A percentile compares a stretch with the other conserved stretches of the same genome.
Conservation (phyloP, 2,888 invertebrate species). For the Criorhina ranunculi region DNA sequence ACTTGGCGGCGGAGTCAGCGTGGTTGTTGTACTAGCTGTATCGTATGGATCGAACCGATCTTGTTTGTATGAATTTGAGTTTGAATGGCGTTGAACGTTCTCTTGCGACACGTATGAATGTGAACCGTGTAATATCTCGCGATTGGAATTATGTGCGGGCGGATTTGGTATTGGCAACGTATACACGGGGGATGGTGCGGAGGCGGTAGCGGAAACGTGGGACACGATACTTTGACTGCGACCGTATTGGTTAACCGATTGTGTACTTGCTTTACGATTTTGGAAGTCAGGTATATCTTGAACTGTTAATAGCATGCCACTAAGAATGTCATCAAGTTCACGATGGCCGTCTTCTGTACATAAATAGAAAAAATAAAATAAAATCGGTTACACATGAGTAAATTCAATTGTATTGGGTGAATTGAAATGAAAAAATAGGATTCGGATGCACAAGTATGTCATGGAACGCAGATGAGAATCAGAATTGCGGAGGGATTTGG, state of each 20-base stretch:
- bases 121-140: constrained; percentile 73
- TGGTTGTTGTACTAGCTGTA: constrained; percentile 80
- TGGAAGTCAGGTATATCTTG: constrained; percentile 90
- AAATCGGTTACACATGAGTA: constrained; percentile 3
- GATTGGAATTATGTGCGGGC: constrained; percentile 63
- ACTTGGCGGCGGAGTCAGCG: constrained; percentile 79
- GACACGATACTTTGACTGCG: constrained; percentile 77
- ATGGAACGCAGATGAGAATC: neutral
- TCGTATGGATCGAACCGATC: constrained; percentile 79
- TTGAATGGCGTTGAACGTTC: constrained; percentile 62
- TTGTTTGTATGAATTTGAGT: constrained; percentile 71
- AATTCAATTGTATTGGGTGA: constrained; percentile 5
- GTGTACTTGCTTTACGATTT: constrained; percentile 77
- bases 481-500: no score
- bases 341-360: constrained; percentile 85
- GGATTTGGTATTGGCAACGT: constrained; percentile 70
- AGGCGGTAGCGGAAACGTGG: constrained; percentile 66
- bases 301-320: constrained; percentile 94
- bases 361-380: constrained; percentile 48
- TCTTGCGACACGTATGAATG: constrained; percentile 77
- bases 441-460: neutral
- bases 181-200: constrained; percentile 65
- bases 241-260: constrained; percentile 68
- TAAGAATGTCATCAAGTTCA: constrained; percentile 93
- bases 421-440: neutral